Evolutionary conservation across 2,113 vertebrate species (phyloP).

Genomic region (Charina bottae): DNA sequence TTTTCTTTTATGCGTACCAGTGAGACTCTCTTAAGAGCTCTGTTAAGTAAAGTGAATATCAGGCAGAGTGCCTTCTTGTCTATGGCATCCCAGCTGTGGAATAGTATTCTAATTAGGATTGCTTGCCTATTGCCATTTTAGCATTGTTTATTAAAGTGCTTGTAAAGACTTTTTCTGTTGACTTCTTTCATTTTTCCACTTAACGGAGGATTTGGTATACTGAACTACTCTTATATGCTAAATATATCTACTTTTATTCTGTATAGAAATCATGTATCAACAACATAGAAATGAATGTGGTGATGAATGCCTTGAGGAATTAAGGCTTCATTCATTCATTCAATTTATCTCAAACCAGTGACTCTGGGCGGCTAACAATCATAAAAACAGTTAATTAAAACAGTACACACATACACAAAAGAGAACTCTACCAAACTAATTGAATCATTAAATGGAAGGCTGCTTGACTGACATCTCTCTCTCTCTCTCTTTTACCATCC

Average conservation of each 20-base stretch:
- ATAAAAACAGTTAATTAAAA: no score
- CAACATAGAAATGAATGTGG: neutral
- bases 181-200: neutral
- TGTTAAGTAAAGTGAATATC: neutral
- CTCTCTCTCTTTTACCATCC: neutral
- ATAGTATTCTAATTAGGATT: neutral
- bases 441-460: neutral
- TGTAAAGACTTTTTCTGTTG: neutral
- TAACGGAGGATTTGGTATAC: neutral
- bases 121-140: neutral
- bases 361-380: no score
- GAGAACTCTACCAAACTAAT: neutral
- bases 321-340: neutral
- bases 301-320: neutral
- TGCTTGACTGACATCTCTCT: neutral
- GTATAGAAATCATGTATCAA: neutral
- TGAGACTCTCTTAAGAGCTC: neutral
- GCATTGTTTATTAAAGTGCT: neutral
- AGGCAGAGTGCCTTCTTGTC: neutral
- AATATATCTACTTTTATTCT: neutral
- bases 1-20: neutral
- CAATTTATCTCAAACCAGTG: no score
- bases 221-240: neutral
- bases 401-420: neutral
- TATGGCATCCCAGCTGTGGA: neutral